phyloP scores from a whole-genome alignment of 2,888 invertebrate genomes.

The Nomada ruficornis region DNA sequence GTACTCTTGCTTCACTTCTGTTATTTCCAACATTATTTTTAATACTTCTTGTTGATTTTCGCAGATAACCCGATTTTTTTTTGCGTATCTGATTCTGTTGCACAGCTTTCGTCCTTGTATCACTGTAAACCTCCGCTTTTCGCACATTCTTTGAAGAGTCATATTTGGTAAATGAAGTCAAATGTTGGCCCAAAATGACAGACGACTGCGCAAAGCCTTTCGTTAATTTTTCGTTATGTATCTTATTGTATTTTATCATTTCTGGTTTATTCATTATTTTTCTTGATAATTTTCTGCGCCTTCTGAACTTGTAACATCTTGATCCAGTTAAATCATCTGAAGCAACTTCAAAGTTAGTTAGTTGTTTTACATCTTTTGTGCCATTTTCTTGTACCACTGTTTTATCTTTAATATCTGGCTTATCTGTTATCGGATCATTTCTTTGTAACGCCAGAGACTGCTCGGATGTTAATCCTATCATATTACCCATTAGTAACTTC shows the following conservation, averaged over 20 bases:
- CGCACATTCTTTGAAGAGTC: neutral
- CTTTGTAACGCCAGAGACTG: constrained; percentile 70
- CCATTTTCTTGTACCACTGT: neutral
- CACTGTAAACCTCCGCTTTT: neutral
- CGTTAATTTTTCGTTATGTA: constrained; percentile 30
- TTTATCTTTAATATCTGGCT: constrained; percentile 26
- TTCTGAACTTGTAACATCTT: constrained; percentile 55
- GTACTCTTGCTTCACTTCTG: constrained; percentile 41
- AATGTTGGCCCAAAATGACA: constrained; percentile 4
- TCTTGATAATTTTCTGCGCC: constrained; percentile 50
- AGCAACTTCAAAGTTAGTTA: constrained; percentile 37
- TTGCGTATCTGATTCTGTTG: constrained; percentile 14
- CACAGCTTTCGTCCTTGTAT: constrained; percentile 2
- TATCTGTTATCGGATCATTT: neutral
- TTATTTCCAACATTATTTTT: constrained; percentile 27
- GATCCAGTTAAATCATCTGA: constrained; percentile 48
- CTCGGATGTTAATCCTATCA: constrained; percentile 78
- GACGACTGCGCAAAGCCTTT: constrained; percentile 17
- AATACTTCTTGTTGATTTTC: constrained; percentile 13
- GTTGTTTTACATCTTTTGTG: constrained; percentile 31
- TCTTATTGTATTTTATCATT: constrained; percentile 47
- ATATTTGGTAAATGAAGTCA: neutral
- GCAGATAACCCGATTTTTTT: constrained; percentile 8
- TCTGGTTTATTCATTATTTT: constrained; percentile 61
- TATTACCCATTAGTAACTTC: constrained; percentile 79